Evolutionary conservation across 2,797 vertebrate species (phyloP).

Genomic region (Perodicticus potto): DNA sequence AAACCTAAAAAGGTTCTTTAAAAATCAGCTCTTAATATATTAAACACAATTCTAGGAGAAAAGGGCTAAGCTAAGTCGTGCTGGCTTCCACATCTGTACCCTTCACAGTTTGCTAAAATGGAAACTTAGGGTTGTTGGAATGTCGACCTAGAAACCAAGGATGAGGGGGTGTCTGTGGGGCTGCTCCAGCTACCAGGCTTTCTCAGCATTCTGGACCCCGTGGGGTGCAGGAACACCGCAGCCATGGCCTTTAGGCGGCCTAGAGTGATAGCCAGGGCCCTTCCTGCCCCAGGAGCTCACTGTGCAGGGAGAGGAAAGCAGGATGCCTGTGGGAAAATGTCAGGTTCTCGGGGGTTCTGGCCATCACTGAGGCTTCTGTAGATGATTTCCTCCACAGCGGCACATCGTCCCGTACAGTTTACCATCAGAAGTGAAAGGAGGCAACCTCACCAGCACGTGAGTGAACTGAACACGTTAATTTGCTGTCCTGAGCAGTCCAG

Average conservation of each 20-base stretch:
- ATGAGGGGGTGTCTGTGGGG: not conserved
- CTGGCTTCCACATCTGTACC: not conserved
- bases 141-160: not conserved
- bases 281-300: too few species aligned
- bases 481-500: not conserved
- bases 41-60: not conserved
- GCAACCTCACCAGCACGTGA: not conserved
- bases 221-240: not conserved
- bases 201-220: not conserved
- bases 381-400: not conserved
- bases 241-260: not conserved
- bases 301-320: not conserved
- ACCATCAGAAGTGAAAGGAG: not conserved
- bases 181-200: not conserved
- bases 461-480: not conserved
- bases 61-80: not conserved
- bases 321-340: too few species aligned
- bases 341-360: not conserved
- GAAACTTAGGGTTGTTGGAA: not conserved
- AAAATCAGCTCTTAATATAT: constrained; percentile 56
- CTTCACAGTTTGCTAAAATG: not conserved
- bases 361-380: not conserved
- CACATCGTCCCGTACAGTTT: not conserved
- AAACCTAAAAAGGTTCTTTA: not conserved
- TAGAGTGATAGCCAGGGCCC: not conserved